phyloP scores from a whole-genome alignment of 2,113 vertebrate species.

The rabbit (Oryctolagus cuniculus) region mOryCun1.1 NC_091447.1:16946501-16947000 shows the following conservation, averaged over 20 bases:
- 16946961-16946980: neutral
- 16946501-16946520: neutral
- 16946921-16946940: neutral
- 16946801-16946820: constrained; percentile 30
- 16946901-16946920: constrained; percentile 10
- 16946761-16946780: neutral
- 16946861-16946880: constrained; percentile 50
- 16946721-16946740: neutral
- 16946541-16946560: constrained; percentile 22
- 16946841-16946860: constrained; percentile 2
- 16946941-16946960: constrained; percentile 35
- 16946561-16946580: constrained; percentile 27
- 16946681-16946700: constrained; percentile 8
- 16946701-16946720: constrained; percentile 1
- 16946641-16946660: neutral
- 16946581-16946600: neutral
- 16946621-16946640: constrained; percentile 48
- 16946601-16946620: constrained; percentile 1
- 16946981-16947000: neutral
- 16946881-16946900: neutral
- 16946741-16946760: constrained; percentile 25
- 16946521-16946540: constrained; percentile 28
- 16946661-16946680: constrained; percentile 14
- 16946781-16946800: constrained; percentile 32
- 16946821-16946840: constrained; percentile 34